These are phyloP conservation scores for Drosophila robusta DNA, from an alignment of 2,888 invertebrate genomes.

Conservation along the genomic window DNA sequence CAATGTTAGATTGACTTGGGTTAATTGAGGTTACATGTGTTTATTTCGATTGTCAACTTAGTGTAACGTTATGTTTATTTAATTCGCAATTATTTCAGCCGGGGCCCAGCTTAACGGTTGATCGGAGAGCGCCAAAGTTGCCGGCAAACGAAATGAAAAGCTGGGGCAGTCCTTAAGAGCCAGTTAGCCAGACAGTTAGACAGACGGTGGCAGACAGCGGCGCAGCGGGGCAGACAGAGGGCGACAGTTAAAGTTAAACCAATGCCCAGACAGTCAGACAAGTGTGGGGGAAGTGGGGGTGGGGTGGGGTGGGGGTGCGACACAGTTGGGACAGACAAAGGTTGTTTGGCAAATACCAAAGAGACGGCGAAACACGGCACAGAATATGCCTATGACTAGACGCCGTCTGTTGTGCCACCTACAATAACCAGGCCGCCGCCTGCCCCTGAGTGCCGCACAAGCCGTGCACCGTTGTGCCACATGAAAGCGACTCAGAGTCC, in stretches of 20 bases:
- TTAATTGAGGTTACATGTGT: background rate
- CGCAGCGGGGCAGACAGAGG: background rate
- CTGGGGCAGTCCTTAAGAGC: constrained; percentile 37
- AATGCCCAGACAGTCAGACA: constrained; percentile 46
- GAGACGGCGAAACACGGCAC: constrained; percentile 16
- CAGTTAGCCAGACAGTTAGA: constrained; percentile 47
- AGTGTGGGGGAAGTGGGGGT: background rate
- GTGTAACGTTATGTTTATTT: background rate
- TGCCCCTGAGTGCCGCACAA: background rate
- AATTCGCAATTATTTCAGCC: background rate
- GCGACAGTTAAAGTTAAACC: constrained; percentile 43
- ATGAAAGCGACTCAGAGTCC: constrained; percentile 41
- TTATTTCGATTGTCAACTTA: too few species aligned
- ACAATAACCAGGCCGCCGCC: constrained; percentile 31
- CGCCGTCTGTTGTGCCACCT: constrained; percentile 55
- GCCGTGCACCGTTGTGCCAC: background rate
- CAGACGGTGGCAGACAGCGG: constrained; percentile 15
- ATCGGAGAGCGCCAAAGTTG: background rate
- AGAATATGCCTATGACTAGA: constrained; percentile 57
- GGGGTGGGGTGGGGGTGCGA: too few species aligned
- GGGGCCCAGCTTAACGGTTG: background rate
- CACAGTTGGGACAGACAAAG: constrained; percentile 42
- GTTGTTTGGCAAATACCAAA: constrained; percentile 54
- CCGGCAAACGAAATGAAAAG: constrained; percentile 25
- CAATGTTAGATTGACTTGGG: background rate